phyloP scores from a whole-genome alignment of 2,797 vertebrate genomes.

The Apogon hyalosoma region DNA sequence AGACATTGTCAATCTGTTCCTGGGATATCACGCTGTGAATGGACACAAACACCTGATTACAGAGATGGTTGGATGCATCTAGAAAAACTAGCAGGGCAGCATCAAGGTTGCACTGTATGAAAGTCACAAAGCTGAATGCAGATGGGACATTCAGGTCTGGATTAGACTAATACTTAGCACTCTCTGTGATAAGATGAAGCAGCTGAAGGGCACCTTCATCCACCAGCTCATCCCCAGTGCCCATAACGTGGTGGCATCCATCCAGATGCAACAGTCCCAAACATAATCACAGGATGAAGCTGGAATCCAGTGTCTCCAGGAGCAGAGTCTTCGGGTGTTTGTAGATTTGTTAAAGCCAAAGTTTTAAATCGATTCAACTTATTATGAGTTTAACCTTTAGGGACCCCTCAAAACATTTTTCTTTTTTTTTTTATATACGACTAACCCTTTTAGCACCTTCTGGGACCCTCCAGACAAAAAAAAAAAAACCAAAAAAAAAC shows the following conservation, averaged over 20 bases:
- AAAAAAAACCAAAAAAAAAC: no score
- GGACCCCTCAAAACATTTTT: no score
- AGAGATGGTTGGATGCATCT: neutral
- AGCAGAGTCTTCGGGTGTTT: neutral
- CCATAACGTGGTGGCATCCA: neutral
- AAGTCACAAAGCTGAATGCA: neutral
- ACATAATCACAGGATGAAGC: neutral
- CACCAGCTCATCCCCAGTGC: neutral
- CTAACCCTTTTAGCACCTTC: no score
- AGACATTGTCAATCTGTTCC: no score
- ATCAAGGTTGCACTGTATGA: neutral
- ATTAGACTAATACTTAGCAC: neutral
- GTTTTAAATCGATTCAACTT: no score
- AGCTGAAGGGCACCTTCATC: conserved; percentile 4
- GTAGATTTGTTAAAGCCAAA: no score
- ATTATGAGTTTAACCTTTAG: no score
- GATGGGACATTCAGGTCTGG: neutral
- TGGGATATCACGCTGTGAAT: no score
- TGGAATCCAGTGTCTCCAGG: neutral
- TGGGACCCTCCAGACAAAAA: no score
- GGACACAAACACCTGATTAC: neutral
- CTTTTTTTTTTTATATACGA: no score
- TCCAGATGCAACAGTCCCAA: neutral
- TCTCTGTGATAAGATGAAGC: conserved; percentile 6
- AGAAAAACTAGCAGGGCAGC: neutral